Evolutionary conservation across 1,140 invertebrate species (phyloP).

Genomic region (Adelges cooleyi): DNA sequence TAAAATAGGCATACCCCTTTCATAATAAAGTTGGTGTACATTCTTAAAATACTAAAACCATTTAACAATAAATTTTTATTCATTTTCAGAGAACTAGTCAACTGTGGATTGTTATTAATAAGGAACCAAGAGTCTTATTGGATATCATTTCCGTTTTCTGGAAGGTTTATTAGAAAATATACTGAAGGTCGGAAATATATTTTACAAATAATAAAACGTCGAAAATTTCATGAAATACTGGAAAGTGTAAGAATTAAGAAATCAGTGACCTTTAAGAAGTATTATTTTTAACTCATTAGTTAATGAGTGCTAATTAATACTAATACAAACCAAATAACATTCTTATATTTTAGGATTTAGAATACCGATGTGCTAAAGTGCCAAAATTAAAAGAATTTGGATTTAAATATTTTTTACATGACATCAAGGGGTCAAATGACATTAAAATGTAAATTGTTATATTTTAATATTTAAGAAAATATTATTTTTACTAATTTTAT

Average conservation of each 20-base stretch:
- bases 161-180: slow-evolving; percentile 17
- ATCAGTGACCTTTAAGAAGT: too few species aligned
- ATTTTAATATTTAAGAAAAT: not conserved
- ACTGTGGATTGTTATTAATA: slow-evolving; percentile 25
- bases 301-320: too few species aligned
- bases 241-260: not conserved
- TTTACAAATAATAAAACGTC: slow-evolving; percentile 14
- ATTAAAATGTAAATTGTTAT: slow-evolving; percentile 11
- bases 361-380: slow-evolving; percentile 8
- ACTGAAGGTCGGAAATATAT: slow-evolving; percentile 17
- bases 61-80: too few species aligned
- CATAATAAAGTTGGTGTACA: not conserved
- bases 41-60: not conserved
- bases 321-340: too few species aligned
- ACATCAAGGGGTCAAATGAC: slow-evolving; percentile 12
- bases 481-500: not conserved
- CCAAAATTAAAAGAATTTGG: slow-evolving; percentile 12
- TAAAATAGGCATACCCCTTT: not conserved
- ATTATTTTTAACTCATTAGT: too few species aligned
- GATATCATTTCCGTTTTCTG: slow-evolving; percentile 29
- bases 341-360: slow-evolving; percentile 4
- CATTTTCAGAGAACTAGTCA: slow-evolving; percentile 15
- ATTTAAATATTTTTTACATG: slow-evolving; percentile 22
- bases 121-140: slow-evolving; percentile 20
- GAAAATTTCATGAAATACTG: slow-evolving; percentile 28